Conservation (phyloP, 2,113 vertebrate genomes). For the Mormoops blainvillei region DNA sequence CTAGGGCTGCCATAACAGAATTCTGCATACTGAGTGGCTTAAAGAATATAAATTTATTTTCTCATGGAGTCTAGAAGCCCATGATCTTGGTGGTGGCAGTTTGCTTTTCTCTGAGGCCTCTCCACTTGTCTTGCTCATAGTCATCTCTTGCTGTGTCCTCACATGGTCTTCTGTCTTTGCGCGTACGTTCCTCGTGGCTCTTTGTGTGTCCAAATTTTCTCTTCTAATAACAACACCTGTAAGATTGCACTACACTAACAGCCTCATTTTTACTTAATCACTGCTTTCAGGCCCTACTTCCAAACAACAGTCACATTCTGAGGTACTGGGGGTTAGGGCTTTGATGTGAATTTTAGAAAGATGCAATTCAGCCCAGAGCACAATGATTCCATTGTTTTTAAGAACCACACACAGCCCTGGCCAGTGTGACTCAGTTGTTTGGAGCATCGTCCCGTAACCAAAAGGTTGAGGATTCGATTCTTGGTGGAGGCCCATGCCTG, state of each 20-base stretch:
- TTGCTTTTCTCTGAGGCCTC: not conserved
- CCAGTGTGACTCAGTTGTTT: not conserved
- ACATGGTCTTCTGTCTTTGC: not conserved
- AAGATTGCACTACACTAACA: not conserved
- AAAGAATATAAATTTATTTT: not conserved
- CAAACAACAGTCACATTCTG: not conserved
- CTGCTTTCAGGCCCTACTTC: not conserved
- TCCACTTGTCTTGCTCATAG: not conserved
- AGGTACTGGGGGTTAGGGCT: not conserved
- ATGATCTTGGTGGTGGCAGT: not conserved
- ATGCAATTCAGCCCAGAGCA: not conserved
- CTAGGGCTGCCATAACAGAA: not conserved
- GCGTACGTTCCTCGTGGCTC: not conserved
- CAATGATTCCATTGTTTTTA: not conserved
- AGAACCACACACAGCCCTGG: not conserved
- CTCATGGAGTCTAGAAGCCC: not conserved
- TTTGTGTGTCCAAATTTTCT: not conserved
- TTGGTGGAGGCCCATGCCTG: too few species aligned
- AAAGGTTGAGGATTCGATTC: not conserved
- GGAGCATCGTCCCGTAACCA: too few species aligned
- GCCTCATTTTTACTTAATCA: not conserved
- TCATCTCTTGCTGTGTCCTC: not conserved
- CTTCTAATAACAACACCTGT: not conserved
- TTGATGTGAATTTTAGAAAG: not conserved
- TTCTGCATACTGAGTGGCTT: not conserved